These are phyloP conservation scores for Muscicapa striata DNA, from an alignment of 2,797 vertebrate genomes.

Conservation along the genomic window DNA sequence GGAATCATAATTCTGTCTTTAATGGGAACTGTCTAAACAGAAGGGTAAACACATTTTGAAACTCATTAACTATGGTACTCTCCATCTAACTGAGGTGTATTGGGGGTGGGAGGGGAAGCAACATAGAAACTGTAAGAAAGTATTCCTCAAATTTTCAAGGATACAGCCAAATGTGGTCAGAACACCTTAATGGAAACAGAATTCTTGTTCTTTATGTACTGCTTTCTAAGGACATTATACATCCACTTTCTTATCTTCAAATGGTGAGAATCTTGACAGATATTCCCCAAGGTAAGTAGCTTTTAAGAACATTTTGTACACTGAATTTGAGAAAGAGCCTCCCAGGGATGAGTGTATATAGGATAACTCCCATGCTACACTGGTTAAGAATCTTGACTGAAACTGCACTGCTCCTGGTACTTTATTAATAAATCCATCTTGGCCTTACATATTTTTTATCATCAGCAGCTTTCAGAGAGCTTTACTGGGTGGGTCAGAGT, in stretches of 20 bases:
- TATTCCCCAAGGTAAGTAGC: not conserved
- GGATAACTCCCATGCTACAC: not conserved
- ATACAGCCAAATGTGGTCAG: not conserved
- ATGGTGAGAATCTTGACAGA: not conserved
- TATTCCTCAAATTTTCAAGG: not conserved
- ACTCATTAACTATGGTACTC: not conserved
- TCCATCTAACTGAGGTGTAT: not conserved
- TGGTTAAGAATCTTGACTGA: not conserved
- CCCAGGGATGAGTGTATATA: not conserved
- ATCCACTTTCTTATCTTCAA: not conserved
- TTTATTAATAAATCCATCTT: conserved; percentile 34
- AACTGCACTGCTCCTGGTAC: not conserved
- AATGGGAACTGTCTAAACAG: not conserved
- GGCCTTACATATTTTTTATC: not conserved
- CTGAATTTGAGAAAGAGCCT: not conserved
- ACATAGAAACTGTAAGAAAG: not conserved
- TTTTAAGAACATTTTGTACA: conserved; percentile 14
- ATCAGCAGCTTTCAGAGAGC: not conserved
- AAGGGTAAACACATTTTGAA: not conserved
- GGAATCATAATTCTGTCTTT: not conserved
- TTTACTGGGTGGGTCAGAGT: not conserved
- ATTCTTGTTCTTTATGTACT: not conserved
- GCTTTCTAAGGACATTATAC: not conserved
- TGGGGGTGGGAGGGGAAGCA: not conserved
- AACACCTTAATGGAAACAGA: not conserved